phyloP scores from a whole-genome alignment of 2,888 invertebrate species.

The Morpho deidamia region DNA sequence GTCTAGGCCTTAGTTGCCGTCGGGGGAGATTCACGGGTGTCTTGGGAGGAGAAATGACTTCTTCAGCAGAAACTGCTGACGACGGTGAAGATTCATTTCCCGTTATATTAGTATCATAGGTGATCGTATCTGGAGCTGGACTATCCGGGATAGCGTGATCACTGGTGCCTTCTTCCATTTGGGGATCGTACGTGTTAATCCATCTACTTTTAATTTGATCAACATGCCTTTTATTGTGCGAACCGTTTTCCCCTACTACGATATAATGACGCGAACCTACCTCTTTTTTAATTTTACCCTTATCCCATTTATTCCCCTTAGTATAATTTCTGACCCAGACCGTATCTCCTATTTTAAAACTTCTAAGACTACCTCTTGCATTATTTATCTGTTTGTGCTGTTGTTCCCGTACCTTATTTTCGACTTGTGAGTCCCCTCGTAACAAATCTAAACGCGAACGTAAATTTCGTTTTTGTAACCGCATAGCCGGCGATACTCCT shows the following conservation, averaged over 20 bases:
- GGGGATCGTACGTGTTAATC: not conserved
- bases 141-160: not conserved
- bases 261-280: not conserved
- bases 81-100: too few species aligned
- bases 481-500: not conserved
- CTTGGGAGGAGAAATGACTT: too few species aligned
- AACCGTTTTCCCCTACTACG: not conserved
- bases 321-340: not conserved
- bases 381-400: not conserved
- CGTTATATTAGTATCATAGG: too few species aligned
- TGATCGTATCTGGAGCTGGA: not conserved
- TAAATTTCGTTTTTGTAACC: not conserved
- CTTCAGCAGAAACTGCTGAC: too few species aligned
- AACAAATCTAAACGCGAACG: not conserved
- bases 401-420: not conserved
- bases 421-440: not conserved
- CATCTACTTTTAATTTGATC: not conserved
- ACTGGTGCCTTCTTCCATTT: not conserved
- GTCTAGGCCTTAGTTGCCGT: too few species aligned
- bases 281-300: not conserved
- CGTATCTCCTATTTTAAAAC: not conserved
- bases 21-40: too few species aligned
- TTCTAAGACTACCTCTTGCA: not conserved
- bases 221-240: not conserved
- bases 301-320: not conserved